Evolutionary conservation across 2,888 invertebrate genomes (phyloP).

Genomic region (Sarcophaga caerulescens): DNA sequence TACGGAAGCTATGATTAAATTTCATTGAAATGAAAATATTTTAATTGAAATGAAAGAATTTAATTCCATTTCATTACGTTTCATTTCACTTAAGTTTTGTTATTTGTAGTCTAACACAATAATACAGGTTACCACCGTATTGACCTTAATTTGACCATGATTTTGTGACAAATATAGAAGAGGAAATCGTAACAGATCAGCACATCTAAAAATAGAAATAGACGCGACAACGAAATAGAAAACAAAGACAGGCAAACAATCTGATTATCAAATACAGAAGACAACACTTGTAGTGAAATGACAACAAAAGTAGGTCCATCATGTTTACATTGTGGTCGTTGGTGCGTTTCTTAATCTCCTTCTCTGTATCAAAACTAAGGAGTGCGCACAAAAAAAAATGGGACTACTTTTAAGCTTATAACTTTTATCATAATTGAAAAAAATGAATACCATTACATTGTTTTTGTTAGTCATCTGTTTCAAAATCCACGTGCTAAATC

Average conservation of each 20-base stretch:
- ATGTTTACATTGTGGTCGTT: not conserved
- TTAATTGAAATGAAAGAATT: not conserved
- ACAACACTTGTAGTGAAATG: constrained; percentile 13
- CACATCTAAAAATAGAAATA: not conserved
- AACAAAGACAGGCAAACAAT: not conserved
- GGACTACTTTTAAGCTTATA: no score
- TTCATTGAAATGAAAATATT: not conserved
- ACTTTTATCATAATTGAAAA: no score
- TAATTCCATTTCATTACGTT: no score
- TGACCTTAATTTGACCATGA: constrained; percentile 60
- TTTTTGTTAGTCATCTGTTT: no score
- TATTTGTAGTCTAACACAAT: no score
- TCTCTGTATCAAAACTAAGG: constrained; percentile 1
- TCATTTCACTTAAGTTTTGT: no score
- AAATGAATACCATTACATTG: no score
- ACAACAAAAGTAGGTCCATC: constrained; percentile 36
- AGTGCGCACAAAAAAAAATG: no score
- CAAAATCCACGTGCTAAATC: no score
- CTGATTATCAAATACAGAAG: constrained; percentile 27
- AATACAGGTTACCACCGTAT: constrained; percentile 3
- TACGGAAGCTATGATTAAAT: not conserved
- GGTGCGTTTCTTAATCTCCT: not conserved
- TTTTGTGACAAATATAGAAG: constrained; percentile 46
- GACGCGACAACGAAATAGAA: constrained; percentile 26
- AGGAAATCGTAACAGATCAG: constrained; percentile 24